Evolutionary conservation across 2,888 invertebrate genomes (phyloP).

Genomic region (Macroteleia sp.): DNA sequence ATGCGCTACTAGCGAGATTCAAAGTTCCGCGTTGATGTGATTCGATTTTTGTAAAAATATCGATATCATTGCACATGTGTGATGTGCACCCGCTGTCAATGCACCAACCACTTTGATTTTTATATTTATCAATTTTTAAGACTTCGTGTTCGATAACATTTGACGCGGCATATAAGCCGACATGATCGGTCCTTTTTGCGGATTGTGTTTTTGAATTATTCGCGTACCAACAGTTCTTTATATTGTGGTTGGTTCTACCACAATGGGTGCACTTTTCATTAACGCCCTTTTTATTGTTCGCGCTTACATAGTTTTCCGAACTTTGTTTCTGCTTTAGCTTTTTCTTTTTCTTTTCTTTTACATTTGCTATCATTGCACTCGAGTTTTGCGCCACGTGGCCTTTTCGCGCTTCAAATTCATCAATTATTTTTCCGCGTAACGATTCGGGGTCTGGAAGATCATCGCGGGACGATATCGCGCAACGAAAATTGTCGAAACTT

Average conservation of each 20-base stretch:
- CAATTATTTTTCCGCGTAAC: background rate
- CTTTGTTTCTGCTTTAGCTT: background rate
- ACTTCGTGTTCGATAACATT: background rate
- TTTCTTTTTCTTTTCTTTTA: background rate
- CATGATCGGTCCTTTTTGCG: background rate
- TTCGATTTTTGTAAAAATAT: constrained; percentile 29
- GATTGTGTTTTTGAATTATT: constrained; percentile 11
- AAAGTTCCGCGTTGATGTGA: background rate
- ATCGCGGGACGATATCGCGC: constrained; percentile 7
- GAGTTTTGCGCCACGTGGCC: background rate
- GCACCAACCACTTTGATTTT: constrained; percentile 36
- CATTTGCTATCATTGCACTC: background rate
- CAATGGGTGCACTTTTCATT: background rate
- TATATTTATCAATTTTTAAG: background rate
- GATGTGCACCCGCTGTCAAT: constrained; percentile 56
- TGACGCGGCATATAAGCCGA: background rate
- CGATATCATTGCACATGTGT: constrained; percentile 41
- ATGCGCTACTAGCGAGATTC: constrained; percentile 39
- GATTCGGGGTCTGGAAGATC: constrained; percentile 6
- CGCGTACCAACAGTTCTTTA: background rate
- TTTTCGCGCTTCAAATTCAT: constrained; percentile 4
- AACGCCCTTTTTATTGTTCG: background rate
- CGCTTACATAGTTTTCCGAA: background rate
- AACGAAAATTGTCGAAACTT: constrained; percentile 12
- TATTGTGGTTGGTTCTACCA: background rate